Conservation (phyloP, 1,140 invertebrate genomes). For the Drosophila punjabiensis region DNA sequence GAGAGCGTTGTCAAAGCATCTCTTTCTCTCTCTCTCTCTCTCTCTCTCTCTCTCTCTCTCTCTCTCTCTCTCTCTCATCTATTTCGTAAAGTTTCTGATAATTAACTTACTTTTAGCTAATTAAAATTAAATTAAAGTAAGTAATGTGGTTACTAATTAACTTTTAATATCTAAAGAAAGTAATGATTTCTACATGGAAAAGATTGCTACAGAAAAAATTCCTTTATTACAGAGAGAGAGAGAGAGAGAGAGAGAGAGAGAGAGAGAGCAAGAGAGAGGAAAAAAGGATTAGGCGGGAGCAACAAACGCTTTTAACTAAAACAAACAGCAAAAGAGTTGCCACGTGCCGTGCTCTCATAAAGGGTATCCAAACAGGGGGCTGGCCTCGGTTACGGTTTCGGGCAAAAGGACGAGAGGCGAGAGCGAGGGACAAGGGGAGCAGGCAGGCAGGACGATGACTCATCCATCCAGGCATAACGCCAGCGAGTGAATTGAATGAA, state of each 20-base stretch:
- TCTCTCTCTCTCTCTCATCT: no score
- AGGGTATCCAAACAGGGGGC: neutral
- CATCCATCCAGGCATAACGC: constrained; percentile 67
- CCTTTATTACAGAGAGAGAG: neutral
- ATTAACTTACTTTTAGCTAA: no score
- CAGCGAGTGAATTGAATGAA: constrained; percentile 63
- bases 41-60: no score
- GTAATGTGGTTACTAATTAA: no score
- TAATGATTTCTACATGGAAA: no score
- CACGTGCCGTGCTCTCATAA: constrained; percentile 48
- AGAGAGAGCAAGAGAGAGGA: neutral
- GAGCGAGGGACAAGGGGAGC: neutral
- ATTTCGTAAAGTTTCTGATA: no score
- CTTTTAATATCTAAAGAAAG: no score
- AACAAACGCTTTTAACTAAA: constrained; percentile 70
- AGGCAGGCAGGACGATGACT: constrained; percentile 54
- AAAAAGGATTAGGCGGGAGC: constrained; percentile 52
- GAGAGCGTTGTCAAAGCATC: no score
- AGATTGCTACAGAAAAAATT: neutral
- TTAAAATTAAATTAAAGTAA: no score
- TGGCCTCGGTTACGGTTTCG: neutral
- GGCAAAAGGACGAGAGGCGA: neutral
- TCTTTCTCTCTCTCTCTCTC: no score
- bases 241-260: neutral
- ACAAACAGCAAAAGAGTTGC: constrained; percentile 62